Evolutionary conservation across 2,797 vertebrate species (phyloP).

Genomic region (Mycteria americana): DNA sequence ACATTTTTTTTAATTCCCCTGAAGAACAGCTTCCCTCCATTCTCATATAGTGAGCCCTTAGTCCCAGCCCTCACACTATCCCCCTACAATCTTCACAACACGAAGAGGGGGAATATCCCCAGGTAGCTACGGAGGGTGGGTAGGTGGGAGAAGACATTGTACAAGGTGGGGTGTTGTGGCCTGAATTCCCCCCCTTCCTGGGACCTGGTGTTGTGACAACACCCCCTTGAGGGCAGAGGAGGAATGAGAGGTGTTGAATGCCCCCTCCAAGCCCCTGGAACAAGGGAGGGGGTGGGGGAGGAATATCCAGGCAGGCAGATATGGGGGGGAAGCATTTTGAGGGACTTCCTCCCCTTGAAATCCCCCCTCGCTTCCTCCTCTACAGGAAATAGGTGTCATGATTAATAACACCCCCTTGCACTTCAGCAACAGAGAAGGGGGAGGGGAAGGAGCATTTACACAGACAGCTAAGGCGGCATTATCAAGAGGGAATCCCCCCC

Average conservation of each 20-base stretch:
- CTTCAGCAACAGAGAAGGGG: slow-evolving; percentile 53
- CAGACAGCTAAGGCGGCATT: slow-evolving; percentile 57
- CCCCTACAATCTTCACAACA: background rate
- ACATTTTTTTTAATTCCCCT: slow-evolving; percentile 16
- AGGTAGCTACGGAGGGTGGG: background rate
- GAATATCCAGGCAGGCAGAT: background rate
- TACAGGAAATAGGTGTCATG: slow-evolving; percentile 68
- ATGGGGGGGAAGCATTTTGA: slow-evolving; percentile 47
- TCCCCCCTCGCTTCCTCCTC: slow-evolving; percentile 69
- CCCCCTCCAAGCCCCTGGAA: slow-evolving; percentile 51
- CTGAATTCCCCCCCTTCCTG: slow-evolving; percentile 37
- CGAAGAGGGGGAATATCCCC: background rate
- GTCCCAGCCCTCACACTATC: background rate
- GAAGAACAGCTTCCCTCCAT: slow-evolving; percentile 36
- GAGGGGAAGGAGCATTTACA: slow-evolving; percentile 53
- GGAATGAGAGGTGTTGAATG: slow-evolving; percentile 40
- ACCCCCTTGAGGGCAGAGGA: slow-evolving; percentile 58
- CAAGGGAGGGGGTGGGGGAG: background rate
- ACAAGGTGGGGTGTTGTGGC: slow-evolving; percentile 46
- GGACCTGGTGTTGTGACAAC: slow-evolving; percentile 52
- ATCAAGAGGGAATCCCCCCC: slow-evolving; percentile 55
- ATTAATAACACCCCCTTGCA: slow-evolving; percentile 68
- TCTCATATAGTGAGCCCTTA: background rate
- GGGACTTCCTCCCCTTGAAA: slow-evolving; percentile 63
- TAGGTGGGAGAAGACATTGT: background rate